A percentile compares a stretch with the other conserved stretches of the same genome.
phyloP scores from a whole-genome alignment of 2,797 vertebrate species.

The Pseudochaenichthys georgianus region DNA sequence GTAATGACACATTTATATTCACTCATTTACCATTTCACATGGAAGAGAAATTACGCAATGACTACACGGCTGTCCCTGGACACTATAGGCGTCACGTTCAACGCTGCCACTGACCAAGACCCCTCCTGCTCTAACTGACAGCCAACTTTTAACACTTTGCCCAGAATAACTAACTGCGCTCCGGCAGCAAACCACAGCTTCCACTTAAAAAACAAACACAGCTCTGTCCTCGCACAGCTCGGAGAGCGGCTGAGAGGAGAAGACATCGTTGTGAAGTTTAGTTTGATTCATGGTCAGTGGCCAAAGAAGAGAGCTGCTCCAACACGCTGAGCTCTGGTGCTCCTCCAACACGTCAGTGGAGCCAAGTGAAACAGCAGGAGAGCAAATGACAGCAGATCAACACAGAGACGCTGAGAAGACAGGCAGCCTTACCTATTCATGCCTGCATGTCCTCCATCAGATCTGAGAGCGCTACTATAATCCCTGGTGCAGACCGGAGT shows the following conservation, averaged over 20 bases:
- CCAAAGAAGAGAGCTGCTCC: conserved; percentile 48
- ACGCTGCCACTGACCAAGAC: conserved; percentile 23
- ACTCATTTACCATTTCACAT: conserved; percentile 36
- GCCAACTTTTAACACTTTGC: conserved; percentile 71
- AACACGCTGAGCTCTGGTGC: conserved; percentile 28
- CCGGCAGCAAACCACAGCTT: conserved; percentile 60
- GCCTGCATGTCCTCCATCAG: conserved; percentile 82
- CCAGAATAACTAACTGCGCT: conserved; percentile 46
- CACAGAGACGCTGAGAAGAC: conserved; percentile 62
- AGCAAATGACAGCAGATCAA: conserved; percentile 66
- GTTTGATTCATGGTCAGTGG: conserved; percentile 50
- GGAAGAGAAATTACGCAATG: conserved; percentile 68
- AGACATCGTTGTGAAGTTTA: conserved; percentile 5
- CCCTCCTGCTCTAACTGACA: conserved; percentile 49
- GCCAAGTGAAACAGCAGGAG: conserved; percentile 55
- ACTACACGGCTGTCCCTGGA: conserved; percentile 57
- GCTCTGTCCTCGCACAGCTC: conserved; percentile 36
- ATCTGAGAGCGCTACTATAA: conserved; percentile 81
- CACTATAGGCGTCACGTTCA: conserved; percentile 54
- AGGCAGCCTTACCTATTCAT: conserved; percentile 84
- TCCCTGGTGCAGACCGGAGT: conserved; percentile 80
- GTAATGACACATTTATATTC: conserved; percentile 9
- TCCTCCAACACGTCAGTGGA: neutral
- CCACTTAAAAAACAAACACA: conserved; percentile 59
- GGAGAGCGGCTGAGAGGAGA: conserved; percentile 23